These are phyloP conservation scores for Rhipidura dahli DNA, from an alignment of 2,113 vertebrate genomes.

Conservation along the genomic window DNA sequence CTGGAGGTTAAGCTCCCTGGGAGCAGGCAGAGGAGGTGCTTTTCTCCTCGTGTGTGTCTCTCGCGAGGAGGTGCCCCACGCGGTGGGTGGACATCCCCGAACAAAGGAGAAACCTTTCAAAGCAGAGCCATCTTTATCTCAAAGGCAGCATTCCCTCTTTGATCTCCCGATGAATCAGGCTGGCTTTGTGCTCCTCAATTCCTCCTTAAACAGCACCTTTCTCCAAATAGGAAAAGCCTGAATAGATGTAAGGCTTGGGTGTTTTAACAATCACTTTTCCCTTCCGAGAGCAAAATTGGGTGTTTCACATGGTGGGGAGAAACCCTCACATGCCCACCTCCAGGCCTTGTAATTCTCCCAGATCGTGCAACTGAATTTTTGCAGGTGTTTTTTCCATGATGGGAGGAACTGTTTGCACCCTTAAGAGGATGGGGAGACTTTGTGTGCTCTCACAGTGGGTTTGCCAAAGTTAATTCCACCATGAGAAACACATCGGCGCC, in stretches of 20 bases:
- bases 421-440: not conserved
- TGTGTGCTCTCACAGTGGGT: not conserved
- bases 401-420: not conserved
- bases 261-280: not conserved
- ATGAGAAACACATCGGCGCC: rapidly evolving
- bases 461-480: not conserved
- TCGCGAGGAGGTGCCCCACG: not conserved
- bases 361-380: not conserved
- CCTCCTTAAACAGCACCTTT: not conserved
- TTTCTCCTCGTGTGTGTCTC: not conserved
- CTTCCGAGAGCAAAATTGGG: not conserved
- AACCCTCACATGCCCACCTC: not conserved
- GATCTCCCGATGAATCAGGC: not conserved
- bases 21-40: not conserved
- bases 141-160: constrained; percentile 37
- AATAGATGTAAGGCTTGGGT: not conserved
- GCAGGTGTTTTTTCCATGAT: no score
- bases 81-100: not conserved
- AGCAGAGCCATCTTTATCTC: constrained; percentile 23
- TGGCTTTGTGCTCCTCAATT: not conserved
- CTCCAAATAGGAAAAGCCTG: not conserved
- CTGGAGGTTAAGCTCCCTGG: not conserved
- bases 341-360: not conserved
- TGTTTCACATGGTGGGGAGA: not conserved
- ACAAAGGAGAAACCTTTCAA: constrained; percentile 9